Base-by-base conservation (phyloP, 2,113 vertebrate genomes). In the Panthera uncia region DNA sequence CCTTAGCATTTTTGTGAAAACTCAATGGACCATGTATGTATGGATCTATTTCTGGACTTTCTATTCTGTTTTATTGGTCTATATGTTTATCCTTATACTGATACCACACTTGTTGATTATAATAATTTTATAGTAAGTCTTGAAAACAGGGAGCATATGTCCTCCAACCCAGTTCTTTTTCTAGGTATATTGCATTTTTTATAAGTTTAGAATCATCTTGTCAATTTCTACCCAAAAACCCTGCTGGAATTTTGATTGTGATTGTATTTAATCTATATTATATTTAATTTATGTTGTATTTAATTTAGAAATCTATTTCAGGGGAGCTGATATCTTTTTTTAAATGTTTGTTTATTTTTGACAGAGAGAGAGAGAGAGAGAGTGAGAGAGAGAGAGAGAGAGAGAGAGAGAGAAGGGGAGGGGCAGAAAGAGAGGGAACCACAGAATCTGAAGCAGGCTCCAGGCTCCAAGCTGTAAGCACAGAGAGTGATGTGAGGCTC, bases 241-340 rank as follows among this genome's bases (percentile, higher is more conserved):
- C 15, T 61, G 78, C 14, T 48, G 29, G 29, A 41, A 33, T 45
- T 55, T 73, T n/a, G 16, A 48, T 27, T 74, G 9, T 27, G 33
- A 65, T 63, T 94, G 12, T 45, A 73, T 88, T 94, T 88, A 91
- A 93, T 48, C 21, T 83, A 33, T 83, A 74, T 61, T 45, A 36
- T 69, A 36, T 86, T 86, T 86, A 65, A n/a, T 41, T 65, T 90
- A 76, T 41, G 11, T 41, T 91, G 31, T 45, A 71, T 76, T 95
- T 94, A 94, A 91, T 71, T 29, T 91, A 55, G 76, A 88, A 91
- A 87, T 45, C 16, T 23, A 15, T 63, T 74, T 82, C n/a, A 92
- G 48, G 18, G 27, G n/a, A 82, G 52, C 61, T 14, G 7, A 31
- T n/a, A n/a, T 65, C 76, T 52, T 18, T 52, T 52, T 52, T 52